Conservation (phyloP, 2,797 vertebrate genomes). For the Gallinago solitaria region DNA sequence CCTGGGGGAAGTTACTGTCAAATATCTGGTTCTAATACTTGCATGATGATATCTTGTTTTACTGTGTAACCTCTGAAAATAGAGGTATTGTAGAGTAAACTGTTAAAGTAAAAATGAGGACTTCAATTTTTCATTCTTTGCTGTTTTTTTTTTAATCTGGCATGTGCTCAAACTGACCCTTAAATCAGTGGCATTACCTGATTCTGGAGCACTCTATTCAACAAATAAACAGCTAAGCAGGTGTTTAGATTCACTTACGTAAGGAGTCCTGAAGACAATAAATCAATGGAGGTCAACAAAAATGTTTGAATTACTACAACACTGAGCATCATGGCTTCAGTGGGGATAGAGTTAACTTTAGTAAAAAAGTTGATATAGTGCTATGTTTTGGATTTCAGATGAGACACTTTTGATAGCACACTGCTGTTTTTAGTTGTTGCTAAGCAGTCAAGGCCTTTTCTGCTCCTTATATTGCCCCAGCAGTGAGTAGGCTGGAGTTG, state of each 20-base stretch:
- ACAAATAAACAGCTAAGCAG: neutral
- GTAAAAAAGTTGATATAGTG: neutral
- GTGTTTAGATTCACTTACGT: neutral
- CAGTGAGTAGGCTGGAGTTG: neutral
- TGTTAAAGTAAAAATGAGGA: neutral
- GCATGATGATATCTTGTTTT: neutral
- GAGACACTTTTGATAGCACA: neutral
- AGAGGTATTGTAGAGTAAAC: neutral
- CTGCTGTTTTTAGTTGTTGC: neutral
- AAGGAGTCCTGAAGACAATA: neutral
- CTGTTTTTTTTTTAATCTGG: neutral
- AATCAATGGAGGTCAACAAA: neutral
- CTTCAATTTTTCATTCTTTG: neutral
- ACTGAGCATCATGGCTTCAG: neutral
- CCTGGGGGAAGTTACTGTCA: neutral
- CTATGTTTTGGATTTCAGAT: neutral
- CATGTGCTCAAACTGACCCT: neutral
- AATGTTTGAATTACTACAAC: neutral
- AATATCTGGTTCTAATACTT: neutral
- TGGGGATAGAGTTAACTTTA: neutral
- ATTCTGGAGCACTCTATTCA: neutral
- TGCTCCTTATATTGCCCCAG: neutral
- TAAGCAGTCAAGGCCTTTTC: neutral
- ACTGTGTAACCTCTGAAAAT: neutral
- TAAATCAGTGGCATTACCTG: neutral